A percentile compares a stretch with the other conserved stretches of the same genome.
These are phyloP conservation scores for Pterocles burchelli DNA, from an alignment of 2,113 vertebrate genomes.

Conservation along the genomic window DNA sequence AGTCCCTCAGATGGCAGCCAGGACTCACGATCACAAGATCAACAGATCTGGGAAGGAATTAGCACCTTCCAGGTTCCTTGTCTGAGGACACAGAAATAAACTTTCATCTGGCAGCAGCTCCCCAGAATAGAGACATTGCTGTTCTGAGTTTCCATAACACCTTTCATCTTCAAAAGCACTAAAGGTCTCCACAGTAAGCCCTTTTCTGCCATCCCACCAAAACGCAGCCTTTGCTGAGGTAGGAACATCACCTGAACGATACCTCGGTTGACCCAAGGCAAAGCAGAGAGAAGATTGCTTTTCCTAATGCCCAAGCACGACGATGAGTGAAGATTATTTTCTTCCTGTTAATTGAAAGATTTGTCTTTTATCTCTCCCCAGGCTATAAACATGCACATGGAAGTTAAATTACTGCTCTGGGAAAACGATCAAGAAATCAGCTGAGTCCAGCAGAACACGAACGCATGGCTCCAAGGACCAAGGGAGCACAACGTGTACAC, in stretches of 20 bases:
- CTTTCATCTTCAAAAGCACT: background rate
- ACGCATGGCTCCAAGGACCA: background rate
- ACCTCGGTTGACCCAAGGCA: background rate
- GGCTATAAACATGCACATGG: background rate
- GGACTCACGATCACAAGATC: background rate
- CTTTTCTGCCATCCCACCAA: background rate
- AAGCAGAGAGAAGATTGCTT: background rate
- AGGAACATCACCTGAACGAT: background rate
- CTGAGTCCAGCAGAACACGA: background rate
- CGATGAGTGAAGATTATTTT: background rate
- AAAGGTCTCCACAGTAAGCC: background rate
- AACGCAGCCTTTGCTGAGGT: background rate
- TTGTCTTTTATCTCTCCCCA: background rate
- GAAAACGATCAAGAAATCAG: constrained; percentile 33
- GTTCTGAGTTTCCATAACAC: background rate
- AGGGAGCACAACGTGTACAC: background rate
- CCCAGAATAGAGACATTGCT: background rate
- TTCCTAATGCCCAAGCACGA: background rate
- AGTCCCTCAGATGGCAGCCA: background rate
- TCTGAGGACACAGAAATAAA: background rate
- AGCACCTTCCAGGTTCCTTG: background rate
- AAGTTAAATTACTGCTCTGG: constrained; percentile 29
- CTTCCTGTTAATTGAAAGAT: background rate
- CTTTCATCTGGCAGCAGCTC: background rate
- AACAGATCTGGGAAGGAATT: background rate